phyloP scores from a whole-genome alignment of 2,797 vertebrate genomes.

The Anguilla obscura region DNA sequence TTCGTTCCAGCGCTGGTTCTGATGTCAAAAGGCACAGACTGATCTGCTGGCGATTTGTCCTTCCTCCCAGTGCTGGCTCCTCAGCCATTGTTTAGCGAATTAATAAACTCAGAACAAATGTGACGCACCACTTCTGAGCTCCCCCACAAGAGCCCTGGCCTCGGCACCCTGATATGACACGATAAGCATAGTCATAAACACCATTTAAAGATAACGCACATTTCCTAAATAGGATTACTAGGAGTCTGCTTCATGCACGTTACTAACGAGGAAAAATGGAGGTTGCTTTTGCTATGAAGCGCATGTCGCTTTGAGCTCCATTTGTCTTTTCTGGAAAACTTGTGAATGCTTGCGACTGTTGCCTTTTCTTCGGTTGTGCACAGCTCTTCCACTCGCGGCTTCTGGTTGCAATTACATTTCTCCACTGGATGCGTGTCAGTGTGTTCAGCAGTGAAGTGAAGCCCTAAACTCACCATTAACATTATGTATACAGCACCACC shows the following conservation, averaged over 20 bases:
- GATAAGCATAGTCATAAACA: not conserved
- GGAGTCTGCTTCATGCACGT: not conserved
- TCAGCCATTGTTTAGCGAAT: not conserved
- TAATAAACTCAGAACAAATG: not conserved
- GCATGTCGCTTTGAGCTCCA: not conserved
- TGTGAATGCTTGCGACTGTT: not conserved
- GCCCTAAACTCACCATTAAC: slow-evolving; percentile 44
- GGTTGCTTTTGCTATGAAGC: not conserved
- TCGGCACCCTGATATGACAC: not conserved
- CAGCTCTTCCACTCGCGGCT: not conserved
- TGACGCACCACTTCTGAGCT: not conserved
- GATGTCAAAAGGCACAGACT: slow-evolving; percentile 26
- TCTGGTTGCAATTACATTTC: slow-evolving; percentile 38
- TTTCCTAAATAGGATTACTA: not conserved
- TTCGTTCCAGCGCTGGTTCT: slow-evolving; percentile 8
- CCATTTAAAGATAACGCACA: not conserved
- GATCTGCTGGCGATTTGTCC: not conserved
- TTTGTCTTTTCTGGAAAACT: not conserved
- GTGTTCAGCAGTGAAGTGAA: slow-evolving; percentile 54
- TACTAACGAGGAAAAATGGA: not conserved
- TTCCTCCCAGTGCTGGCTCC: not conserved
- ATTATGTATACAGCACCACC: slow-evolving; percentile 43
- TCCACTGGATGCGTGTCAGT: slow-evolving; percentile 52
- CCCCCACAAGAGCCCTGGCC: not conserved
- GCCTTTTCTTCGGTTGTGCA: not conserved